Evolutionary conservation across 2,113 vertebrate genomes (phyloP).

Genomic region (Chaetura pelagica): DNA sequence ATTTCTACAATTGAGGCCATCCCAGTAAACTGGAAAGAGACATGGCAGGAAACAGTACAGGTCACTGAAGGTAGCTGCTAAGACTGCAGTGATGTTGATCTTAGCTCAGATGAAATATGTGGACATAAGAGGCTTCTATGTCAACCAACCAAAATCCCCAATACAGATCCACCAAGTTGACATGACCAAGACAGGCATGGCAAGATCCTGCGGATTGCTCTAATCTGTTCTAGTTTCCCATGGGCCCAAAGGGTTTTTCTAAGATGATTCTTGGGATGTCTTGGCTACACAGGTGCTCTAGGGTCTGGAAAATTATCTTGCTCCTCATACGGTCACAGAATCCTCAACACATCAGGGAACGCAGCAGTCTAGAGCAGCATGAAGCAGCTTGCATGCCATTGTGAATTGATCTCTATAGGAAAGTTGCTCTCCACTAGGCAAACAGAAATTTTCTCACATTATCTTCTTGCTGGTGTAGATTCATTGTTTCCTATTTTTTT

Average conservation of each 20-base stretch:
- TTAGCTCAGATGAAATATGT: background rate
- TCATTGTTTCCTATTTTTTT: background rate
- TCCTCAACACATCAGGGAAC: background rate
- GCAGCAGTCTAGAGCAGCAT: background rate
- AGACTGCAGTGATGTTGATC: background rate
- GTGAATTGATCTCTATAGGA: background rate
- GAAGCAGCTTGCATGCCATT: background rate
- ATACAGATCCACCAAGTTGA: background rate
- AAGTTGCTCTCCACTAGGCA: background rate
- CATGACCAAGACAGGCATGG: background rate
- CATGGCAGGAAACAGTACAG: background rate
- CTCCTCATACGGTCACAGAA: background rate
- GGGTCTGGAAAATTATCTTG: background rate
- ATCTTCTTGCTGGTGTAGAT: too few relatives aligned
- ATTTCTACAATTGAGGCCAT: background rate
- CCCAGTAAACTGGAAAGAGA: background rate
- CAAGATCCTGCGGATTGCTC: background rate
- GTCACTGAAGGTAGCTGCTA: background rate
- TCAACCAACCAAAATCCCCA: background rate
- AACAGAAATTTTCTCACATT: background rate
- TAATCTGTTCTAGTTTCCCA: background rate
- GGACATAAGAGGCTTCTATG: background rate
- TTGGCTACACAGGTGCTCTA: background rate
- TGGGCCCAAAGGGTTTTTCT: background rate
- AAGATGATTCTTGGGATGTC: background rate